phyloP scores from a whole-genome alignment of 2,797 vertebrate genomes.

The Percopsis omiscomaycus region DNA sequence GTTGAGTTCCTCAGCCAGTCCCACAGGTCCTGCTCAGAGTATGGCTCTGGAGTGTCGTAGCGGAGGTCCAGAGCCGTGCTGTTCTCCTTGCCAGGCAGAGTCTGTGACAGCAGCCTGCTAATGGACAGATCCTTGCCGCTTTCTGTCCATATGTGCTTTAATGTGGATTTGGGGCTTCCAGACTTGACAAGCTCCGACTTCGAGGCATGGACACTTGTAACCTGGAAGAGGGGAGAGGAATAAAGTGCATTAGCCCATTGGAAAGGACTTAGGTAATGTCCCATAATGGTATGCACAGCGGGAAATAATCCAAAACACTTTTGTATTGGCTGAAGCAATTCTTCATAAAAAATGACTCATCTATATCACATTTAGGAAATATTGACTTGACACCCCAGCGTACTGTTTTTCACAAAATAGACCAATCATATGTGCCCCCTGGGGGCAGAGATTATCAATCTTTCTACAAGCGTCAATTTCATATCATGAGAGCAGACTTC shows the following conservation, averaged over 20 bases:
- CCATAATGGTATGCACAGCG: conserved; percentile 7
- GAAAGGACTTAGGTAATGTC: neutral
- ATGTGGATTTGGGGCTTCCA: conserved; percentile 89
- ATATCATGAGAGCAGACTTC: conserved; percentile 42
- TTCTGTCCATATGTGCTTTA: conserved; percentile 99
- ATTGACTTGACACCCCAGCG: conserved; percentile 49
- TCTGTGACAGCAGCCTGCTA: conserved; percentile 96
- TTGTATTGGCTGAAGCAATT: conserved; percentile 26
- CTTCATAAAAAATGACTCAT: conserved; percentile 42
- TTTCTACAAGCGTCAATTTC: conserved; percentile 54
- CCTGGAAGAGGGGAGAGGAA: conserved; percentile 76
- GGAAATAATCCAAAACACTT: conserved; percentile 25
- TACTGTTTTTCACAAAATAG: conserved; percentile 39
- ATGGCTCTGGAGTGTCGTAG: conserved; percentile 95
- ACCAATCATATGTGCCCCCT: conserved; percentile 51
- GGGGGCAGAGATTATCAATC: conserved; percentile 51
- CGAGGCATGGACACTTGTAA: conserved; percentile 86
- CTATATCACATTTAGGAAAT: conserved; percentile 36
- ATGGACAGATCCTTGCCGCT: conserved; percentile 97
- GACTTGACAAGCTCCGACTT: conserved; percentile 92
- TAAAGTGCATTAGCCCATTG: conserved; percentile 25
- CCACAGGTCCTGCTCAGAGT: conserved; percentile 98
- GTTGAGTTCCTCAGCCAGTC: conserved; percentile 98
- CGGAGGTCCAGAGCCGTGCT: conserved; percentile 93
- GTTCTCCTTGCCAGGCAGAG: conserved; percentile 94